Evolutionary conservation across 2,888 invertebrate species (phyloP), one percentile per base, ranked within the genome.

Genomic region (Andrena trimmerana): DNA sequence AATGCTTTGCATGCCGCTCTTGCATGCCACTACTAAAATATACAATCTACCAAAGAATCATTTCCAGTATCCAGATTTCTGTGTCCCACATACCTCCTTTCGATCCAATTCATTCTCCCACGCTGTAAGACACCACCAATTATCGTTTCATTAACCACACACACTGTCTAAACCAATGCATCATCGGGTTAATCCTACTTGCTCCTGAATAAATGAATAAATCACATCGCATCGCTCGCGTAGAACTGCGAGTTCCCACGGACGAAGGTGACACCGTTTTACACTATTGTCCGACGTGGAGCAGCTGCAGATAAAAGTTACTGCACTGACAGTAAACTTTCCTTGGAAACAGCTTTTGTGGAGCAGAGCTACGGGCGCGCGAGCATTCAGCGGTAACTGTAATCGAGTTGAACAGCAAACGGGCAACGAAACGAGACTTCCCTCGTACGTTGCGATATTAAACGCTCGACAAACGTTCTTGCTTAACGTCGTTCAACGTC

Each of bases 351-450:
- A n/a, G 52, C 78, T 78, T 77, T 78, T 70, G 65, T 66, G 50
- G n/a, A 59, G 65, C n/a, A 16, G 59, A 20, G 7, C 63, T 57
- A n/a, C 54, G 48, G 42, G 48, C 60, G 50, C 42, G 31, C 59
- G 69, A 70, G 69, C 65, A 36, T 42, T 48, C 54, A 62, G n/a
- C 52, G 48, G 36, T 59, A 79, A 78, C 79, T 77, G 70, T 77
- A 78, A 79, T 79, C 78, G 70, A 79, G 78, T 78, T 66, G 69
- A 78, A 78, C 59, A 54, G 59, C 50, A 33, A 78, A 78, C 62
- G 54, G 78, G 54, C 60, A 78, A 79, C 78, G 59, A 78, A 78
- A 78, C 36, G 65, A 66, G 78, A 70, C 59, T 52, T 36, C 42
- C 20, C 13, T n/a, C 29, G 50, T 50, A 57, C 67, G 8, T 42